Evolutionary conservation across 2,113 vertebrate genomes (phyloP).

Genomic region (Choloepus hoffmanni): DNA sequence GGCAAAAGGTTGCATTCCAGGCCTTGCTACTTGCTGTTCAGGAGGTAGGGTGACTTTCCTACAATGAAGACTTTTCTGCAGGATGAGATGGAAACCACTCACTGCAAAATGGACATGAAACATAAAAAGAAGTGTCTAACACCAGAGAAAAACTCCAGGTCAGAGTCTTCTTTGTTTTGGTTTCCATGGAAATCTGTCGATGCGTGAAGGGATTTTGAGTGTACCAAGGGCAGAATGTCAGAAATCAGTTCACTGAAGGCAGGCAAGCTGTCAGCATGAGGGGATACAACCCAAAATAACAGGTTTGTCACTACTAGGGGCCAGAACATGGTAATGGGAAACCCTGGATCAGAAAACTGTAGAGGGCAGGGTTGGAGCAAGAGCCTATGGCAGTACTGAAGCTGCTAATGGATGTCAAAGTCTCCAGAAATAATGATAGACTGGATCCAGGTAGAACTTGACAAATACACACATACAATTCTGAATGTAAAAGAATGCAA

Average conservation of each 20-base stretch:
- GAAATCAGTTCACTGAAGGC: neutral
- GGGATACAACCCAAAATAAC: neutral
- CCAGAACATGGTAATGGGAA: neutral
- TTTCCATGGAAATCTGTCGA: slow-evolving; percentile 59
- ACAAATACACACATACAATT: neutral
- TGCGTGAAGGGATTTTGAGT: neutral
- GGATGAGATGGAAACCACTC: neutral
- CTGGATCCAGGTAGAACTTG: neutral
- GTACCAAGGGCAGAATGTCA: slow-evolving; percentile 16
- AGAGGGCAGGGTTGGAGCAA: neutral
- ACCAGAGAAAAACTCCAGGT: neutral
- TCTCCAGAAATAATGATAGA: neutral
- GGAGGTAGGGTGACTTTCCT: neutral
- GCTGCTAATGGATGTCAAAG: neutral
- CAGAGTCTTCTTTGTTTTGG: neutral
- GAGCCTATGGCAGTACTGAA: neutral
- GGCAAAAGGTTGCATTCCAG: neutral
- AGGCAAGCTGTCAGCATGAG: neutral
- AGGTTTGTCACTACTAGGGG: neutral
- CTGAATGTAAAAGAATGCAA: neutral
- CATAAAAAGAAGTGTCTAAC: neutral
- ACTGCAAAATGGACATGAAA: neutral
- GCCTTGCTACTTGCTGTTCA: neutral
- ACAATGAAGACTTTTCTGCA: neutral
- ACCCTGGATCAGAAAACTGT: neutral